Percentiles rank a stretch among this genome's conserved stretches.
These are phyloP conservation scores for Charanyca ferruginea DNA, from an alignment of 2,888 invertebrate species.

Conservation along the genomic window DNA sequence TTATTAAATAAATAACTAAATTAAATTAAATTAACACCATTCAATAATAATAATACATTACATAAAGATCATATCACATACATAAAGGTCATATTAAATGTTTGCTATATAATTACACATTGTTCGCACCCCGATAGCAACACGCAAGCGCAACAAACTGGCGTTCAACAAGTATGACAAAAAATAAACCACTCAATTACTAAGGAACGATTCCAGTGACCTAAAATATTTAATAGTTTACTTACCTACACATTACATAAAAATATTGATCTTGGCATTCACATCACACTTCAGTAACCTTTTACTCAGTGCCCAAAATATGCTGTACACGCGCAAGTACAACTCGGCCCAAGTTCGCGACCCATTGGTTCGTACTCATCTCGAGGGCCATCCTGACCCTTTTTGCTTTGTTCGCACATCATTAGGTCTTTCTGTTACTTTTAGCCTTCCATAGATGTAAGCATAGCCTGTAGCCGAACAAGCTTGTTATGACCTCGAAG, in stretches of 20 bases:
- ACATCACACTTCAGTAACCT: slow-evolving; percentile 16
- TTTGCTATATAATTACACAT: no score
- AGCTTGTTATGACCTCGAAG: neutral
- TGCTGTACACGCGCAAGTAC: neutral
- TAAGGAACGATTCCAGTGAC: neutral
- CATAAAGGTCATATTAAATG: no score
- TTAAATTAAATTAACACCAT: no score
- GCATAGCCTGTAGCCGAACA: neutral
- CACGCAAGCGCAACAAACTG: neutral
- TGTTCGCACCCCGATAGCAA: no score
- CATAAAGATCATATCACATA: no score
- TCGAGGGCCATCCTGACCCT: slow-evolving; percentile 56
- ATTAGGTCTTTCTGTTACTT: slow-evolving; percentile 51
- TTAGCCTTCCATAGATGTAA: slow-evolving; percentile 19
- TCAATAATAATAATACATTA: no score
- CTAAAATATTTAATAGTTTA: slow-evolving; percentile 6
- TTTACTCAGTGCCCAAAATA: slow-evolving; percentile 36
- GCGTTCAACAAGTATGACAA: neutral
- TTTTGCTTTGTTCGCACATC: slow-evolving; percentile 62
- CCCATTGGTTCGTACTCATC: slow-evolving; percentile 58
- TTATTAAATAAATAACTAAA: no score
- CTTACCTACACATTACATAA: neutral
- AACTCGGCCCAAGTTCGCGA: slow-evolving; percentile 44
- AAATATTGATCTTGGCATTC: slow-evolving; percentile 7
- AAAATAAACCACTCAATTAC: neutral